phyloP scores from a whole-genome alignment of 2,888 invertebrate genomes.

The Silvanus unidentatus region DNA sequence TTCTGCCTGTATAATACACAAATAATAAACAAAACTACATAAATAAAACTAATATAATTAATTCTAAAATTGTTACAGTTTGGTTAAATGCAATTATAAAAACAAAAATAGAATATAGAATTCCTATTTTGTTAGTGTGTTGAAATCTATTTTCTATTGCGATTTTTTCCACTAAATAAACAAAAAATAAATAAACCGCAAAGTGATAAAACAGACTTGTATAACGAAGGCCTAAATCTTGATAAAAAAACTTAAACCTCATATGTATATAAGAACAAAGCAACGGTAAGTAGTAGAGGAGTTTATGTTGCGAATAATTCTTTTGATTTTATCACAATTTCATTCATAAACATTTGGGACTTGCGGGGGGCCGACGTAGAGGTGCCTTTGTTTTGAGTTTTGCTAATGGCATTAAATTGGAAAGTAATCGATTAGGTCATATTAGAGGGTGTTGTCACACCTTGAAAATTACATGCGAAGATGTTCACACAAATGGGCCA shows the following conservation, averaged over 20 bases:
- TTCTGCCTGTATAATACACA: constrained; percentile 12
- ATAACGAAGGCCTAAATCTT: constrained; percentile 2
- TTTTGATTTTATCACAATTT: not conserved
- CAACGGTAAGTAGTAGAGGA: constrained; percentile 12
- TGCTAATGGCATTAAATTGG: constrained; percentile 13
- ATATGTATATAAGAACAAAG: no score
- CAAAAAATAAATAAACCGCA: not conserved
- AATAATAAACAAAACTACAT: constrained; percentile 15
- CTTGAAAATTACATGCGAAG: constrained; percentile 18
- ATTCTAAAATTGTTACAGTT: constrained; percentile 13
- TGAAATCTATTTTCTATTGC: constrained; percentile 13
- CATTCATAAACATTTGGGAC: not conserved
- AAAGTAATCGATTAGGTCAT: not conserved
- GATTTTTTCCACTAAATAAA: no score
- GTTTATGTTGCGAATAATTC: no score
- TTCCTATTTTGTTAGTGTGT: constrained; percentile 24
- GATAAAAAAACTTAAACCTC: not conserved
- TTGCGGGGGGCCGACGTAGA: constrained; percentile 6
- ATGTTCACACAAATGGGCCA: constrained; percentile 9
- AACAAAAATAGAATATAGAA: constrained; percentile 14
- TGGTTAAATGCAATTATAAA: constrained; percentile 7
- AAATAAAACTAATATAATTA: constrained; percentile 13
- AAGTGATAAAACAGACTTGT: constrained; percentile 7
- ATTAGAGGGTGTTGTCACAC: constrained; percentile 16
- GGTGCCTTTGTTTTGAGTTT: constrained; percentile 3